Evolutionary conservation across 2,113 vertebrate genomes (phyloP), one percentile per base, ranked within the genome.

Genomic region (Eidolon helvum): DNA sequence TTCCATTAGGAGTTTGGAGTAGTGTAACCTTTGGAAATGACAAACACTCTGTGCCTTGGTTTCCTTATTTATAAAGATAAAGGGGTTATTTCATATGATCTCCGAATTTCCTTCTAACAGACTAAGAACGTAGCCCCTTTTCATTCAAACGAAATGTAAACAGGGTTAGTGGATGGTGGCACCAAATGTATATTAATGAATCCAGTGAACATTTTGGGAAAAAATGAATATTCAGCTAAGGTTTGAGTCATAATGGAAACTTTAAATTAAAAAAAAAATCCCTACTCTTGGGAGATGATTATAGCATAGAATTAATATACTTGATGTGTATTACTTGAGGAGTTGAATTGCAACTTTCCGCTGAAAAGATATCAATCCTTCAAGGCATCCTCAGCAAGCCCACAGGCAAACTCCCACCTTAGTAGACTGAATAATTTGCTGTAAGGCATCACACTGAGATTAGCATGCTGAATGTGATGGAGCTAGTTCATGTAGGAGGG

Each of bases 181-280:
- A 82, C 24, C 30, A 53, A 57, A 65, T 77, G 26, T 43, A 33
- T 69, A 77, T 68, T 66, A 45, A 78, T 65, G 88, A 66, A 43
- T 28, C 30, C 63, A 86, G 72, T 50, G 89, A 40, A 75, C 24
- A 93, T 86, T 88, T 87, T 78, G 35, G 14, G 10, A 45, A 53
- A 84, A 84, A 77, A 40, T 38, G 55, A 95, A 53, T 45, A 93
- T 93, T 97, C 28, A 89, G 75, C 30, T 72, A 78, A 94, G 38
- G 5, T 10, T 88, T 97, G 90, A 97, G 69, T 95, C 84, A 90
- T 95, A 90, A 89, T 92, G 61, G 74, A 97, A 95, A 91, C 19
- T 91, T 30, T 38, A 30, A 97, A 65, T 57, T 0, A 40, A 86
- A 95, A 80, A 26, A 48, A 75, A 28, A 30, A 48, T 38, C 24